Base-by-base conservation (phyloP, 2,113 vertebrate genomes). In the Euleptes europaea region DNA sequence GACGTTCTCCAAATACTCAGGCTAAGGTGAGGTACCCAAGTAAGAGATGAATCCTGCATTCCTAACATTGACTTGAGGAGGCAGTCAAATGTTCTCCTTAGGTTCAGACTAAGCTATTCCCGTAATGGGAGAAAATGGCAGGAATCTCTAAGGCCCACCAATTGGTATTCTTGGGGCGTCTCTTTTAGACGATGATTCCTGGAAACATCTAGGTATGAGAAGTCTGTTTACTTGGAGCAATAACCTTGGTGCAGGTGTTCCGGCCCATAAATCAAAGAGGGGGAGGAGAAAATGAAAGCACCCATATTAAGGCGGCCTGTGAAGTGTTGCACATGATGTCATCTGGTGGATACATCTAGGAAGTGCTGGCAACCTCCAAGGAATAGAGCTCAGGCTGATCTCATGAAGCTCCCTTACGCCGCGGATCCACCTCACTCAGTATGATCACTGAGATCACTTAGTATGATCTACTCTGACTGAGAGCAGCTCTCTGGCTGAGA, bases 331-430 rank as follows among this genome's bases (percentile, higher is more conserved):
- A 26, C 38, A 33, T 90, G 91, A 91, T 90, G 93, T 89, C 91
- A 93, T 85, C 93, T 93, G 92, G 92, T 14, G 95, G 91, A 65
- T 19, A 26, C 26, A 0, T 54, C n/a, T 4, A 26, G 35, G 38
- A 14, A 65, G 38, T 0, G 38, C 76, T 1, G 76, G 47, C 49
- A 13, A 11, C 60, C 40, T 28, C 23, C 38, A 47, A 21, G 15
- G 35, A 84, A 70, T 11, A 23, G 21, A 11, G 10, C 33, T 31
- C 40, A 63, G 49, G 3, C 11, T 5, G 15, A 44, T 28, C 60
- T 28, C 60, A 63, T 57, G 26, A 63, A 3, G 57, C 57, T 60
- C 57, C 51, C 57, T 14, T 11, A 19, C 21, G 49, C 49, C 12
- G 49, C 54, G 17, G 54, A 4, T 51, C 54, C 54, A 57, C 17